Conservation (phyloP, 2,888 invertebrate genomes). For the Eupithecia dodoneata region DNA sequence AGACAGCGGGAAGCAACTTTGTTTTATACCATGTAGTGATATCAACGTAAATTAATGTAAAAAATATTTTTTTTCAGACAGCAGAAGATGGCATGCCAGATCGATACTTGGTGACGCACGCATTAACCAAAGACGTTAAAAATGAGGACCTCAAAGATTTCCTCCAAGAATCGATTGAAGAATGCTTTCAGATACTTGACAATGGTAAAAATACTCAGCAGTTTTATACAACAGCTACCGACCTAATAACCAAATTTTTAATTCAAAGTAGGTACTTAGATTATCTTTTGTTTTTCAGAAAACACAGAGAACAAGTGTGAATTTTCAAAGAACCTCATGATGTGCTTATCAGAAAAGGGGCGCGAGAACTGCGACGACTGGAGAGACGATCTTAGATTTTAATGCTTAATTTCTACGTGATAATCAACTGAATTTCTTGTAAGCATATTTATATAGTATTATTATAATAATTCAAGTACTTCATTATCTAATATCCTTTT, state of each 20-base stretch:
- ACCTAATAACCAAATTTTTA: neutral
- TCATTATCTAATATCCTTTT: neutral
- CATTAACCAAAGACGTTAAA: slow-evolving; percentile 85
- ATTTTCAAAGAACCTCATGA: slow-evolving; percentile 86
- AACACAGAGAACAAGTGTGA: slow-evolving; percentile 85
- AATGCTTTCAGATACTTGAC: slow-evolving; percentile 87
- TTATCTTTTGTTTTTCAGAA: slow-evolving; percentile 62
- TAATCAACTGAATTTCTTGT: neutral
- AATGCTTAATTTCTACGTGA: slow-evolving; percentile 20
- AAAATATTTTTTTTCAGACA: slow-evolving; percentile 67
- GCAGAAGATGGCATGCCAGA: slow-evolving; percentile 87
- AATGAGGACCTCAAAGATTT: slow-evolving; percentile 87
- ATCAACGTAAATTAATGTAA: neutral
- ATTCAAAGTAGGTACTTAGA: neutral
- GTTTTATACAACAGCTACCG: neutral
- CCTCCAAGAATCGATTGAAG: slow-evolving; percentile 87
- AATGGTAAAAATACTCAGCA: slow-evolving; percentile 61
- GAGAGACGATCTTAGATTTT: slow-evolving; percentile 80
- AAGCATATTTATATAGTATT: neutral
- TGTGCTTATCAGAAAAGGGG: slow-evolving; percentile 89
- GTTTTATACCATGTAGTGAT: neutral
- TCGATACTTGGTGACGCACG: slow-evolving; percentile 84
- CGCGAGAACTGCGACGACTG: slow-evolving; percentile 90
- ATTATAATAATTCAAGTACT: neutral
- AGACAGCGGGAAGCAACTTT: too few species aligned